Evolutionary conservation across 1,140 invertebrate species (phyloP), one percentile per base, ranked within the genome.

Genomic region (Zaprionus davidi): DNA sequence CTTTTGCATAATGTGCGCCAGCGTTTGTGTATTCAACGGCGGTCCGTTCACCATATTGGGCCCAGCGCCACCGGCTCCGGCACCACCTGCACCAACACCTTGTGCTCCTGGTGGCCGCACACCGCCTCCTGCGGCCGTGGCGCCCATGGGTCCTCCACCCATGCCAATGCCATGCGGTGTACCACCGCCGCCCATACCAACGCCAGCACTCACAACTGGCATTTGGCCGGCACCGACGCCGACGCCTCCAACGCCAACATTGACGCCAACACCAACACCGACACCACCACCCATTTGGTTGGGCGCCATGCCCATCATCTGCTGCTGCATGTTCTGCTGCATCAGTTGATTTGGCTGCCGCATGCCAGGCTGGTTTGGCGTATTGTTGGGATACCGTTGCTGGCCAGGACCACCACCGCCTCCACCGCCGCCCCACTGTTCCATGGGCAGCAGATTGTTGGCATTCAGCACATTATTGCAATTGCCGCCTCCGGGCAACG

Each of bases 1-100:
- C 44, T 97, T 98, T 64, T 96, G 95, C 94, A 99, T 96, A 15
- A 99, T 95, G 92, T 98, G 97, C 75, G 98, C 97, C 38, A 99
- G 93, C 31, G 97, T 97, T 83, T 97, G 96, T 81, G 97, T 96
- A 58, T 96, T 96, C 80, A 95, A 92, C 31, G 91, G 77, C 59
- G 82, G 60, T n/a, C 83, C 76, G 58, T 74, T 79, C 11, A n/a
- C 79, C 69, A 81, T 76, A 36, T 74, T 88, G 9, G 87, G 92
- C n/a, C 90, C 91, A 5, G 92, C 93, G 17, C 93, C 93, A 41
- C 93, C 92, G 7, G 93, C 92, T 1, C 93, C 92, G 9, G 91
- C 92, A 3, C 93, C 93, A 53, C 94, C 92, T 64, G 94, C 5
- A 22, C 93, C 83, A 13, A 87, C 93, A 13, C 93, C 93, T 69